A percentile compares a stretch with the other conserved stretches of the same genome.
Conservation (phyloP, 2,888 invertebrate species). For the Taenaris catops region DNA sequence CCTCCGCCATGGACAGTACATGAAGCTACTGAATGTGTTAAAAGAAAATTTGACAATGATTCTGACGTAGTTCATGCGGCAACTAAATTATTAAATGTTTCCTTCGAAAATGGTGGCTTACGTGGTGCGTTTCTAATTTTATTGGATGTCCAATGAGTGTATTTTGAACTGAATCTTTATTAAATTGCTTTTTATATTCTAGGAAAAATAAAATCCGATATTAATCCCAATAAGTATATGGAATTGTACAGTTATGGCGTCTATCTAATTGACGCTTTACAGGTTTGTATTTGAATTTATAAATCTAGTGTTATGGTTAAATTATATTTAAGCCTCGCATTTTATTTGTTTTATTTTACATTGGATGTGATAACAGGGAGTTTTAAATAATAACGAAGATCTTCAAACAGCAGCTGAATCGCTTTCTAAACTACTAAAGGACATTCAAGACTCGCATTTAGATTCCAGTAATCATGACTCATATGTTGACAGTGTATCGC, state of each 20-base stretch:
- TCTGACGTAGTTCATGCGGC: constrained; percentile 39
- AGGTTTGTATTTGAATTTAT: constrained; percentile 37
- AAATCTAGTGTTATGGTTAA: constrained; percentile 3
- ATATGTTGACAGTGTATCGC: constrained; percentile 27
- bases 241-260: constrained; percentile 74
- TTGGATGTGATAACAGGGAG: constrained; percentile 32
- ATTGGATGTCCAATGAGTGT: not conserved
- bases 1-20: constrained; percentile 55
- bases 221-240: constrained; percentile 68
- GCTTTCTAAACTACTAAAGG: constrained; percentile 42
- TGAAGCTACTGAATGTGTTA: constrained; percentile 51
- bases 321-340: constrained; percentile 1
- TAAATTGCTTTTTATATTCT: constrained; percentile 43
- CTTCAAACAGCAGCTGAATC: constrained; percentile 43
- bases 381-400: constrained; percentile 40
- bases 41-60: constrained; percentile 36
- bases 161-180: constrained; percentile 5
- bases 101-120: constrained; percentile 40
- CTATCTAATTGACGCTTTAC: constrained; percentile 66
- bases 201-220: constrained; percentile 65
- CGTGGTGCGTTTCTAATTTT: constrained; percentile 36
- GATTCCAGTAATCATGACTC: constrained; percentile 33
- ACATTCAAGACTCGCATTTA: constrained; percentile 42
- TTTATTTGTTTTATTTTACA: constrained; percentile 5
- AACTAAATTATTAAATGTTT: constrained; percentile 38